Base-by-base conservation (phyloP, 2,888 invertebrate species). In the Tetramorium bicarinatum region DNA sequence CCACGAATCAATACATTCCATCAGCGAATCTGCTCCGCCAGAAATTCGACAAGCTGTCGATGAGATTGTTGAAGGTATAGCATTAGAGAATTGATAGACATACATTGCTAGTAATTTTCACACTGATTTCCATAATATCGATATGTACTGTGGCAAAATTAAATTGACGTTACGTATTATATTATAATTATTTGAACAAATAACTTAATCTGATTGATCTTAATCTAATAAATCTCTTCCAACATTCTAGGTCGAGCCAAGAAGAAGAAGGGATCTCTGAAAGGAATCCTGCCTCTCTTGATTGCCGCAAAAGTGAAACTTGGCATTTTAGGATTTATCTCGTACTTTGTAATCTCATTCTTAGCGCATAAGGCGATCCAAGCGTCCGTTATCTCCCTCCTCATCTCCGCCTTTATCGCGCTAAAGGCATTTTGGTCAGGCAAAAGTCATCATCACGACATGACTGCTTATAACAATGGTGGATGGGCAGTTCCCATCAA, bases 301-400 rank as follows among this genome's bases (percentile, higher is more conserved):
- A 92, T 96, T 90, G 96, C 95, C 44, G 95, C 96, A 69, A 96
- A 96, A 93, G 95, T 96, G 91, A 96, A 97, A 93, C 93, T 96
- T 86, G 96, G 95, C 64, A 94, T 95, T 3, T 93, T 96, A 82
- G 95, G 95, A 56, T 95, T 96, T 64, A 94, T 96, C 74, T 95
- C 96, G 38, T 96, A 96, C 94, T 95, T 96, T 92, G 96, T 95
- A 71, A 95, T 96, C 87, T 95, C 96, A 66, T 93, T 96, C 86
- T 93, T 97, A 90, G 96, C 97, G 89, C 96, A 97, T 95, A 96
- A 97, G 92, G 97, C 97, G 75, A 95, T 96, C 88, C 92, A 96
- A 87, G 95, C 96, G 1, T 96, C 96, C 9, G 92, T 96, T 81
- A 94, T 96, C 86, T 96, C 97, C 3, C 95, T 97, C 89, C 95